Base-by-base conservation (phyloP, 2,113 vertebrate species). In the Dinomys branickii region DNA sequence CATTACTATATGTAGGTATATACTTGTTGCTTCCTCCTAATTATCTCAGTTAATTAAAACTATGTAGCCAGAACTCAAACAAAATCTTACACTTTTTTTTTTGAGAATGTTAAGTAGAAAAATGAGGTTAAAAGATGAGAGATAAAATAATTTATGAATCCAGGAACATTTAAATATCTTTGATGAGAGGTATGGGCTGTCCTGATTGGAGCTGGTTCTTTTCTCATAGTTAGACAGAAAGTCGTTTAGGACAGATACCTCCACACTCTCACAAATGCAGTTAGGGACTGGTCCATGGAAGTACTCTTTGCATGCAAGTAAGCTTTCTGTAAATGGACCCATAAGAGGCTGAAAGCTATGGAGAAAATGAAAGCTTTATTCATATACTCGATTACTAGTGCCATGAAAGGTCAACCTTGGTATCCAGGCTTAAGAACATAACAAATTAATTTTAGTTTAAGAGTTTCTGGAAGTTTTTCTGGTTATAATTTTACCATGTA, bases 101-200 rank as follows among this genome's bases (percentile, higher is more conserved):
- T 85, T 28, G 20, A 82, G 65, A 92, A 28, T 33, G 61, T 50
- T 91, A 81, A 92, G n/a, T 13, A 92, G 56, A 35, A 35, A 19
- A 95, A 85, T 52, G 24, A 52, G n/a, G 30, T 92, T 81, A 73
- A 80, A 89, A 94, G 95, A 77, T 61, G 30, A 52, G n/a, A 13
- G 2, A 78, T 84, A 30, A 88, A 95, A 92, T 85, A 52, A 85
- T 26, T 67, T 88, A 38, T 71, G 41, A 90, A 33, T 90, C 56
- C 24, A 89, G 63, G n/a, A 75, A 85, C 28, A 9, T 92, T 85
- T 89, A 94, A 81, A 61, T 91, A 61, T 73, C 47, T 85, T 92
- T 92, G 56, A 85, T 71, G 71, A 85, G 20, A 8, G 13, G 14
- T 69, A 11, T 54, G 20, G 47, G 71, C 71, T 81, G 22, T 75